Base-by-base conservation (phyloP, 2,888 invertebrate species). In the Drosophila rubida region DNA sequence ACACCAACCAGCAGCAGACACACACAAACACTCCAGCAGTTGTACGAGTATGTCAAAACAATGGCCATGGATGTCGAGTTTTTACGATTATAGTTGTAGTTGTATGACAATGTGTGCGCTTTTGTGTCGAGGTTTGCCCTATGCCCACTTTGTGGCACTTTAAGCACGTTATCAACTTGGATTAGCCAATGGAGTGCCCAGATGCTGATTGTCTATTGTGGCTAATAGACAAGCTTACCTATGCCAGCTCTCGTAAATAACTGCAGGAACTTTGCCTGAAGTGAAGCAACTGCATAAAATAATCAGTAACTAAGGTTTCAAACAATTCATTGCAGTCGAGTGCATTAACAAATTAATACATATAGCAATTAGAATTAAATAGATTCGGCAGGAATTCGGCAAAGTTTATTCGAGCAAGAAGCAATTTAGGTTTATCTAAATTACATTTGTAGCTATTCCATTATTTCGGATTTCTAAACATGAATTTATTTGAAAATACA, bases 1-100 rank as follows among this genome's bases (percentile, higher is more conserved):
- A 32, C 27, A 55, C 64, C 42, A 32, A 39, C 45, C 16, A 55
- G 45, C 19, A 55, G 45, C 19, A 42, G 8, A 27, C 19, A 19
- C 1, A n/a, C 5, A 19, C 5, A 25, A 16, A 50, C 11, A 16
- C 19, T 27, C 4, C 6, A 3, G 32, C n/a, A 14, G 44, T 25
- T 32, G n/a, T 32, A 27, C 16, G 19, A 37, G 35, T 39, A 51
- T 64, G 68, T 68, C 59, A 64, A 54, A 61, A 59, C 64, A 59
- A 59, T 41, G 49, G 49, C 57, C 49, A 44, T 58, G 44, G 8
- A 27, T 35, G 25, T 49, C 49, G 37, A 35, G 35, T 48, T 55
- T 49, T 49, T 48, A 22, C 35, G 48, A 62, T 50, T 63, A 39
- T 37, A 13, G 27, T 30, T 32, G 32, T 37, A 13, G 27, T 30